phyloP scores from a whole-genome alignment of 2,797 vertebrate genomes.

The Coendou prehensilis region DNA sequence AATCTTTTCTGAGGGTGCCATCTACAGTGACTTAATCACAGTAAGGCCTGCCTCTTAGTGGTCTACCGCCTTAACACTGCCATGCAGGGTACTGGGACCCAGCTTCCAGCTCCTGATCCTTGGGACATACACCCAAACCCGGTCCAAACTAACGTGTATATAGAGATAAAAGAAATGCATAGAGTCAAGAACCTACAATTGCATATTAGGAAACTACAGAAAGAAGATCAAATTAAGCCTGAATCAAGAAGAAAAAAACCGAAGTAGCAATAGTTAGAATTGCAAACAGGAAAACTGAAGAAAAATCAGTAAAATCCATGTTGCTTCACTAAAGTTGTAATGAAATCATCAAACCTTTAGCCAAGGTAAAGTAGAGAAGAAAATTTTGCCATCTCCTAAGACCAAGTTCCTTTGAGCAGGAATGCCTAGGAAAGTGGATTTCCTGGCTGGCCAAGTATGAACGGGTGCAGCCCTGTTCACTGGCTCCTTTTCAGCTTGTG shows the following conservation, averaged over 20 bases:
- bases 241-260: background rate
- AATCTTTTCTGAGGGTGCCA: background rate
- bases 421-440: background rate
- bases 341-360: background rate
- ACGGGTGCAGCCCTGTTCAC: rapidly evolving
- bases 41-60: background rate
- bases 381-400: background rate
- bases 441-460: background rate
- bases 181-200: background rate
- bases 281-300: background rate
- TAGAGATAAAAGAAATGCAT: constrained; percentile 17
- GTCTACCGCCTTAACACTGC: background rate
- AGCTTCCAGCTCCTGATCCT: background rate
- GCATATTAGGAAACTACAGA: background rate
- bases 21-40: background rate
- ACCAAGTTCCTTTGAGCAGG: background rate
- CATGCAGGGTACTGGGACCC: background rate
- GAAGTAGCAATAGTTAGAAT: background rate
- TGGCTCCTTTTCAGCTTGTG: rapidly evolving
- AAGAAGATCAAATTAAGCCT: background rate
- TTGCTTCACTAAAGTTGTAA: background rate
- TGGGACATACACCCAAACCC: background rate
- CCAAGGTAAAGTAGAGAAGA: background rate
- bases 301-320: background rate
- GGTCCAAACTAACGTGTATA: background rate